Evolutionary conservation across 2,888 invertebrate species (phyloP).

Genomic region (Scaptodrosophila latifasciaeformis): DNA sequence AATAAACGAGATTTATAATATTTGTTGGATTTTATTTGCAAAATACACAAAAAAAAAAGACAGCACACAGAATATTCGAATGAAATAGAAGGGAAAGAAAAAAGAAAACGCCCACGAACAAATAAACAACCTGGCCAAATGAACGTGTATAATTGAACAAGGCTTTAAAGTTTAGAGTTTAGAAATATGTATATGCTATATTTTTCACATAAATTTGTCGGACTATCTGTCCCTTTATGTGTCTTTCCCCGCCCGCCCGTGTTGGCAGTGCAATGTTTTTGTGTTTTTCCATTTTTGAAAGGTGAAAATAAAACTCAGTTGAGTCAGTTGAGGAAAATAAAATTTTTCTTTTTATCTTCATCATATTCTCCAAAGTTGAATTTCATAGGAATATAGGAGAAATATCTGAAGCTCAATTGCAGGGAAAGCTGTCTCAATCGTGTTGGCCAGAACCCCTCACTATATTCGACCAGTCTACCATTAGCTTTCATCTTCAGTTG

Average conservation of each 20-base stretch:
- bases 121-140: neutral
- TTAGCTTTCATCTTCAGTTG: constrained; percentile 13
- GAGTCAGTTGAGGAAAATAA: neutral
- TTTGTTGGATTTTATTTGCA: constrained; percentile 9
- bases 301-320: neutral
- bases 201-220: neutral
- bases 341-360: neutral
- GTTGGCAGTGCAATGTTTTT: neutral
- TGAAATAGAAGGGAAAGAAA: neutral
- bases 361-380: neutral
- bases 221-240: neutral
- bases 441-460: too few species aligned
- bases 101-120: constrained; percentile 17
- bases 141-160: constrained; percentile 9
- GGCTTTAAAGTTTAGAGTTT: constrained; percentile 6
- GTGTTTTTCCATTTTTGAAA: neutral
- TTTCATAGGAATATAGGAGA: neutral
- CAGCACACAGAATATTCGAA: too few species aligned
- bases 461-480: too few species aligned
- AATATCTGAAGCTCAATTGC: neutral
- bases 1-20: constrained; percentile 56
- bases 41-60: neutral
- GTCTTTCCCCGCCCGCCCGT: neutral
- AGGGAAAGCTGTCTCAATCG: constrained; percentile 10
- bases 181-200: neutral